Evolutionary conservation across 2,113 vertebrate genomes (phyloP).

Genomic region (Phoxinus phoxinus): DNA sequence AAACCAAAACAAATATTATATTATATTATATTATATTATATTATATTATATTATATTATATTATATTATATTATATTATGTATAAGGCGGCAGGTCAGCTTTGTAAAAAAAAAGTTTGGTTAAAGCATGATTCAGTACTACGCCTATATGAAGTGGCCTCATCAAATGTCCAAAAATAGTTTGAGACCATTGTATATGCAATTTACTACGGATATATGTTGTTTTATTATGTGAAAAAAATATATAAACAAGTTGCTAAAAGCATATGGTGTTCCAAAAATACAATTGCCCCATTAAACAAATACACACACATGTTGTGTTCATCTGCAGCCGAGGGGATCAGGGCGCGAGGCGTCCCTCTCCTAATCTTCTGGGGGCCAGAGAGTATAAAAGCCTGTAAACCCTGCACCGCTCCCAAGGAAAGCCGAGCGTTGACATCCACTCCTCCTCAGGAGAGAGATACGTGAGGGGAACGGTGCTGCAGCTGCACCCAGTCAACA

Average conservation of each 20-base stretch:
- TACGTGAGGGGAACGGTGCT: conserved; percentile 63
- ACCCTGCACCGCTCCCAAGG: conserved; percentile 56
- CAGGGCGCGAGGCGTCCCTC: conserved; percentile 57
- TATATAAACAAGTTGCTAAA: background rate
- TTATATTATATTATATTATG: too few relatives aligned
- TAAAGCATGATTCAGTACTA: too few relatives aligned
- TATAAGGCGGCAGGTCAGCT: background rate
- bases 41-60: too few relatives aligned
- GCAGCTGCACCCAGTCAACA: background rate
- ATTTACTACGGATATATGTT: background rate
- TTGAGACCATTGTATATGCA: background rate
- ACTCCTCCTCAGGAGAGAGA: conserved; percentile 48
- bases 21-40: too few relatives aligned
- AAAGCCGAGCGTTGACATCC: conserved; percentile 62
- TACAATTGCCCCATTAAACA: background rate
- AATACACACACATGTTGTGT: background rate
- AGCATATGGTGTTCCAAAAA: background rate
- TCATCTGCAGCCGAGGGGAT: conserved; percentile 60
- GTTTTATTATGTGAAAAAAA: background rate
- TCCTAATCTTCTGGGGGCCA: conserved; percentile 77
- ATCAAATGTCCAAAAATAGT: background rate
- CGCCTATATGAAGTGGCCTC: background rate
- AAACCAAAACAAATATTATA: background rate
- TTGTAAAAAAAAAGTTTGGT: background rate
- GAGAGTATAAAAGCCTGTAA: conserved; percentile 76